phyloP scores from a whole-genome alignment of 2,797 vertebrate genomes.

The Cuniculus paca region DNA sequence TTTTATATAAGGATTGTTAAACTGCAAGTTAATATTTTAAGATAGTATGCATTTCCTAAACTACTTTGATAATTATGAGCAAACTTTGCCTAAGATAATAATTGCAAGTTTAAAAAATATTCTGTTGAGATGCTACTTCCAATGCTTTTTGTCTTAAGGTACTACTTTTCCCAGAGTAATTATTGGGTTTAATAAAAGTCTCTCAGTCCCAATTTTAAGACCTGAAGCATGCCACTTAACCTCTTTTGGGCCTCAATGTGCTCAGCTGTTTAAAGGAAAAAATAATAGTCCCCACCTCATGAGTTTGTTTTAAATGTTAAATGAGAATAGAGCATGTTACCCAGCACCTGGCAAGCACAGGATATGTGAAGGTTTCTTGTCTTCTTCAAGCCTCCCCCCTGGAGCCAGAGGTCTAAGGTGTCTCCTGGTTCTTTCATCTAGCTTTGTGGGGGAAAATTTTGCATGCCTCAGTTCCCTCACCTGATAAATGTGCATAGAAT shows the following conservation, averaged over 20 bases:
- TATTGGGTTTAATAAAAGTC: background rate
- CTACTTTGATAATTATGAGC: background rate
- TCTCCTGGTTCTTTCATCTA: background rate
- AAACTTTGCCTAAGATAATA: background rate
- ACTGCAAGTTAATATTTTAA: constrained; percentile 35
- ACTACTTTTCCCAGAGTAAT: background rate
- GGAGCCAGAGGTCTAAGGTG: background rate
- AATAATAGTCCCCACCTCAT: background rate
- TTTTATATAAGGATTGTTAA: constrained; percentile 51
- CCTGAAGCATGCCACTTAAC: background rate
- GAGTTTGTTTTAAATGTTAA: background rate
- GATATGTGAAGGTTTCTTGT: background rate
- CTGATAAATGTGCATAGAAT: background rate
- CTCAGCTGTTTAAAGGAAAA: background rate
- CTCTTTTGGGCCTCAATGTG: background rate
- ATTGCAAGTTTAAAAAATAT: background rate
- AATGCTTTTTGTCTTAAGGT: background rate
- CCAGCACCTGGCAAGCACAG: background rate
- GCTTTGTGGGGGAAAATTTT: background rate
- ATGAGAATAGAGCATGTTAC: background rate
- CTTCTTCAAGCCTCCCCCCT: background rate
- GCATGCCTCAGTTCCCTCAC: background rate
- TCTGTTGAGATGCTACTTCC: background rate
- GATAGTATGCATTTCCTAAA: constrained; percentile 13
- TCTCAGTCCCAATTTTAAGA: background rate